Evolutionary conservation across 2,113 vertebrate genomes (phyloP).

Genomic region (Cyphomyrus discorhynchus): DNA sequence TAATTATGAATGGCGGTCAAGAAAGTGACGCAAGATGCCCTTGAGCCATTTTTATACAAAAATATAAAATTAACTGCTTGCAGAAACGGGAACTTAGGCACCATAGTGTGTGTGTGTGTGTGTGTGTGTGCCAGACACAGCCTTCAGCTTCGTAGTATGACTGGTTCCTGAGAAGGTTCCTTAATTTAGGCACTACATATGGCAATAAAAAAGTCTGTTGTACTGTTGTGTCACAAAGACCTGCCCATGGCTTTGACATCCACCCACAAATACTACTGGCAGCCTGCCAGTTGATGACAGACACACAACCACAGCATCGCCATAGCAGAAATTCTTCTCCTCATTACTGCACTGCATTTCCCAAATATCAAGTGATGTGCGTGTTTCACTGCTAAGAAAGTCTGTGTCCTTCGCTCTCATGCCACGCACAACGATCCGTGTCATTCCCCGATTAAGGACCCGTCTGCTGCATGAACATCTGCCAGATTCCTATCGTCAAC

Average conservation of each 20-base stretch:
- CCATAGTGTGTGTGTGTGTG: neutral
- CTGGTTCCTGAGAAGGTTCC: neutral
- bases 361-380: neutral
- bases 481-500: neutral
- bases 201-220: neutral
- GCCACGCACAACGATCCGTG: neutral
- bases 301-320: neutral
- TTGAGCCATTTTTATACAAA: neutral
- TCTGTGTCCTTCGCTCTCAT: neutral
- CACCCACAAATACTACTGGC: neutral
- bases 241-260: neutral
- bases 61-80: neutral
- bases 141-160: neutral
- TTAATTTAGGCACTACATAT: neutral
- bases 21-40: neutral
- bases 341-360: neutral
- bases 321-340: neutral
- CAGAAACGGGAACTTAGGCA: neutral
- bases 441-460: neutral
- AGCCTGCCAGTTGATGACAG: neutral
- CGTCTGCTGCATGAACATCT: neutral
- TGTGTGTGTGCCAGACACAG: neutral
- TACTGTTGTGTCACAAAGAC: neutral
- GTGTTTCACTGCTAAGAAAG: neutral
- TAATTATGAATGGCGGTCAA: neutral